Percentiles rank a stretch among this genome's conserved stretches.
Evolutionary conservation across 2,113 vertebrate species (phyloP).

Genomic region (Fregetta grallaria): DNA sequence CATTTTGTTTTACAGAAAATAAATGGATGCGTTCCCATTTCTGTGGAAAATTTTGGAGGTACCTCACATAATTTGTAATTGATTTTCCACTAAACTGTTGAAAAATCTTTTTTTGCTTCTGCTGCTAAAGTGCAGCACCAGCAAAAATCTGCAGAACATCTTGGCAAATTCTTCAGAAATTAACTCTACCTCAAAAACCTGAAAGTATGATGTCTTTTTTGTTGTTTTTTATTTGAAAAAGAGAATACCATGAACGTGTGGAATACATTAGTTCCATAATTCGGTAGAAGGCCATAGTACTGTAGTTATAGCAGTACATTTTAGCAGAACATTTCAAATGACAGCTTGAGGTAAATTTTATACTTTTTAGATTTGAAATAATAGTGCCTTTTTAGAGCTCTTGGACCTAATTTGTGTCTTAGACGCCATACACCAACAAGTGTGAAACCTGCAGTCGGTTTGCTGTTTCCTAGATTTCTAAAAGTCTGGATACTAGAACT

Average conservation of each 20-base stretch:
- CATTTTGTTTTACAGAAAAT: constrained; percentile 59
- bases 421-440: background rate
- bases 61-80: constrained; percentile 60
- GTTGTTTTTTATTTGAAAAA: background rate
- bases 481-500: background rate
- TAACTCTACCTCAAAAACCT: constrained; percentile 44
- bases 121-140: constrained; percentile 35
- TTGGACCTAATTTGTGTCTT: background rate
- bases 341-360: background rate
- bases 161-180: constrained; percentile 48
- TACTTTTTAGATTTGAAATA: background rate
- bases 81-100: constrained; percentile 64
- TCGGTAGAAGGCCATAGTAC: background rate
- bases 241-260: background rate
- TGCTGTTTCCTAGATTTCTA: constrained; percentile 3
- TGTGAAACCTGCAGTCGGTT: background rate
- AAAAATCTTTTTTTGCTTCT: constrained; percentile 28
- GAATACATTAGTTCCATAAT: background rate
- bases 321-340: background rate
- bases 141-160: constrained; percentile 52
- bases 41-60: constrained; percentile 47
- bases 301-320: background rate
- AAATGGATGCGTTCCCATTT: constrained; percentile 43
- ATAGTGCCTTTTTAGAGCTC: background rate
- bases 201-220: background rate